Conservation (phyloP, 2,797 vertebrate genomes). For the Holocentrus rufus region DNA sequence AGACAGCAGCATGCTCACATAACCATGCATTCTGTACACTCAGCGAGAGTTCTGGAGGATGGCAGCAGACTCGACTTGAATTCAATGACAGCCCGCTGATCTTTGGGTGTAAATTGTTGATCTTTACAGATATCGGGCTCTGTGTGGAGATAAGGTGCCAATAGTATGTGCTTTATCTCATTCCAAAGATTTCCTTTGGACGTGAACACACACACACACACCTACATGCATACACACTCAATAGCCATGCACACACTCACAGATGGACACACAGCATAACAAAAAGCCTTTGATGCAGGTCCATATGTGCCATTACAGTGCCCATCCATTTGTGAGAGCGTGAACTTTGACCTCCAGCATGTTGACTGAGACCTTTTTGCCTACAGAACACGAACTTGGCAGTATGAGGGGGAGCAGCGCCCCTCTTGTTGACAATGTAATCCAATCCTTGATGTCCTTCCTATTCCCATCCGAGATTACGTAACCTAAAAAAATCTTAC, state of each 20-base stretch:
- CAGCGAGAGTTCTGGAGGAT: neutral
- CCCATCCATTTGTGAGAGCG: neutral
- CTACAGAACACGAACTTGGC: neutral
- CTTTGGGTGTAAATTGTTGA: no score
- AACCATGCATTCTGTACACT: constrained; percentile 20
- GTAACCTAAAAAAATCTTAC: no score
- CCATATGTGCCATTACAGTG: neutral
- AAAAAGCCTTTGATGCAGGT: constrained; percentile 7
- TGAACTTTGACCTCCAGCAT: constrained; percentile 24
- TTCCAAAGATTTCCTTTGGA: no score
- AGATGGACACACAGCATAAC: neutral
- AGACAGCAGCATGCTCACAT: neutral
- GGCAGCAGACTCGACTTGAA: neutral
- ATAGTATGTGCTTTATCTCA: constrained; percentile 17
- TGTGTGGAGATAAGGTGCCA: neutral
- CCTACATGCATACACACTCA: neutral
- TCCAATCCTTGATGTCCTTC: no score
- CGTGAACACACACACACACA: no score
- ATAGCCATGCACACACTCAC: neutral
- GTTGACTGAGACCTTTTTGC: neutral
- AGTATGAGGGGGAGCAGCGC: no score
- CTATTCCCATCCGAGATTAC: no score
- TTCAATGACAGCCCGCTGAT: no score
- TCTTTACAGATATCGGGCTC: neutral
- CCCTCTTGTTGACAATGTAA: no score